phyloP scores from a whole-genome alignment of 2,113 vertebrate species.

The Cyrtonyx montezumae region DNA sequence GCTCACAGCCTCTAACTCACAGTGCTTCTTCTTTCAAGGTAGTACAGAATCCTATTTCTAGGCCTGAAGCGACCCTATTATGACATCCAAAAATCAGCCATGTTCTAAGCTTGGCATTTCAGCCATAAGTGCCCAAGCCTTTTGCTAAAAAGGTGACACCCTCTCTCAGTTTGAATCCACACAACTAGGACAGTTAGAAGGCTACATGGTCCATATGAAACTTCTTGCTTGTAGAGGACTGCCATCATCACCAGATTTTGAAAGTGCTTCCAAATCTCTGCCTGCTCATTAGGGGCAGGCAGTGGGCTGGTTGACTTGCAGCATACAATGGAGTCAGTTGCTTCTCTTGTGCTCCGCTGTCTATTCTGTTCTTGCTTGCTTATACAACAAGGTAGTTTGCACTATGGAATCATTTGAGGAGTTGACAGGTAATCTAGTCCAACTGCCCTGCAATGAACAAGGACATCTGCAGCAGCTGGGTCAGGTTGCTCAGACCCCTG shows the following conservation, averaged over 20 bases:
- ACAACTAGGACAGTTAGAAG: neutral
- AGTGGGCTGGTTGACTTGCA: neutral
- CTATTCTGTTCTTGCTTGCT: neutral
- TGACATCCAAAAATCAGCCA: neutral
- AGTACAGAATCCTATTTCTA: neutral
- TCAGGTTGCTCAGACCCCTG: no score
- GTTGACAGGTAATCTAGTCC: no score
- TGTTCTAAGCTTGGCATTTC: neutral
- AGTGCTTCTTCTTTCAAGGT: neutral
- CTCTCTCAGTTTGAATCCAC: neutral
- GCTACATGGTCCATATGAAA: neutral
- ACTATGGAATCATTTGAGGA: no score
- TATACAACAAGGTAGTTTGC: neutral
- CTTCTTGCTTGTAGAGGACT: neutral
- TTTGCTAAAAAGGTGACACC: neutral
- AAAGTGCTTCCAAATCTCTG: neutral
- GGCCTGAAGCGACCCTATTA: neutral
- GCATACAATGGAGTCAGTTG: neutral
- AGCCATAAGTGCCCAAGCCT: neutral
- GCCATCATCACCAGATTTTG: neutral
- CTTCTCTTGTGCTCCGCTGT: neutral
- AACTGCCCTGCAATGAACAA: no score
- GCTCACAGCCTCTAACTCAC: neutral
- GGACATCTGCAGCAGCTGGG: no score
- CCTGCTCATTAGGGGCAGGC: neutral